Evolutionary conservation across 2,888 invertebrate species (phyloP).

Genomic region (Uloborus plumipes): DNA sequence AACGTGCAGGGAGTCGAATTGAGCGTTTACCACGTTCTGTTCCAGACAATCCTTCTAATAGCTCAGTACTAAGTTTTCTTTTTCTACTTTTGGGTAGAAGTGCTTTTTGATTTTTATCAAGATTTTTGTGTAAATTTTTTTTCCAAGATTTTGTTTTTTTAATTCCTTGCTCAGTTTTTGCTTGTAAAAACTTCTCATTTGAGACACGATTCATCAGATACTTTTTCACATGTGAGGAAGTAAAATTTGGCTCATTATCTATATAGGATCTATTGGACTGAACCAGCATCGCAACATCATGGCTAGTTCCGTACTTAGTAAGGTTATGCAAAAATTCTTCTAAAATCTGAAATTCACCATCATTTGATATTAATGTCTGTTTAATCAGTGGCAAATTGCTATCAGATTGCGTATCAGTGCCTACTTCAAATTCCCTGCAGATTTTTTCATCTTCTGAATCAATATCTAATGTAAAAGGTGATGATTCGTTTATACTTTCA

Average conservation of each 20-base stretch:
- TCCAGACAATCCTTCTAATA: not conserved
- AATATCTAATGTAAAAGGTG: not conserved
- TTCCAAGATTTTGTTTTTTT: conserved; percentile 52
- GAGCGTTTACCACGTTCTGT: conserved; percentile 55
- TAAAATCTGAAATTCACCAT: conserved; percentile 22
- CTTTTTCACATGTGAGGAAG: not conserved
- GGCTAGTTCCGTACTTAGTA: conserved; percentile 45
- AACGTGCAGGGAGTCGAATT: conserved; percentile 64
- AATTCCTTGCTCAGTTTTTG: conserved; percentile 24
- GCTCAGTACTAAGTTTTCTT: not conserved
- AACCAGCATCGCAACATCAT: conserved; percentile 50
- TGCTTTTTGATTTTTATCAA: conserved; percentile 14
- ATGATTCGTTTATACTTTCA: not conserved
- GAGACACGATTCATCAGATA: conserved; percentile 25
- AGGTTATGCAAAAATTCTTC: conserved; percentile 44
- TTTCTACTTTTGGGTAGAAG: conserved; percentile 2
- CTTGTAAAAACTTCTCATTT: conserved; percentile 20
- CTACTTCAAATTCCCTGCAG: not conserved
- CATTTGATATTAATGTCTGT: conserved; percentile 32
- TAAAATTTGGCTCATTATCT: conserved; percentile 27
- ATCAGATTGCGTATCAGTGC: not conserved
- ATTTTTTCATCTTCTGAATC: conserved; percentile 9
- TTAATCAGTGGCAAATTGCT: conserved; percentile 9
- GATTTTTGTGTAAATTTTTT: conserved; percentile 49
- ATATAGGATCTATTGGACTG: conserved; percentile 52